Percentiles rank a stretch among this genome's conserved stretches.
Evolutionary conservation across 2,888 invertebrate genomes (phyloP).

Genomic region (Pycnomerus fuliginosus): DNA sequence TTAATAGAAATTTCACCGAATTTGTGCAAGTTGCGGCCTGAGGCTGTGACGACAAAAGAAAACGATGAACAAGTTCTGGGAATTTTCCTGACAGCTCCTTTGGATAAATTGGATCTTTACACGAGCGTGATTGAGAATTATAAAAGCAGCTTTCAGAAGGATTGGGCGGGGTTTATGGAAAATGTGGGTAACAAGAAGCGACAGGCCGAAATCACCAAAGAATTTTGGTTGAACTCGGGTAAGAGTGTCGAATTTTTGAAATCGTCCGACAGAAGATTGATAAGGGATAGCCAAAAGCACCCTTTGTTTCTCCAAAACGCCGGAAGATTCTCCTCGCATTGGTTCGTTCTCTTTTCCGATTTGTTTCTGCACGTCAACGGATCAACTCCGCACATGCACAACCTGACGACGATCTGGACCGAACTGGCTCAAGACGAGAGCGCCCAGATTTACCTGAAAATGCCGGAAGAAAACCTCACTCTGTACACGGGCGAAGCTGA

Average conservation of each 20-base stretch:
- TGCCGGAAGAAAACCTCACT: conserved; percentile 76
- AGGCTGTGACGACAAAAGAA: conserved; percentile 42
- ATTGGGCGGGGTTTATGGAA: conserved; percentile 64
- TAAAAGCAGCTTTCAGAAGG: conserved; percentile 59
- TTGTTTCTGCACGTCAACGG: conserved; percentile 74
- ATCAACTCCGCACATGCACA: conserved; percentile 65
- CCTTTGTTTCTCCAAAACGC: conserved; percentile 69
- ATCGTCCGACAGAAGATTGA: conserved; percentile 68
- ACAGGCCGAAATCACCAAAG: conserved; percentile 68
- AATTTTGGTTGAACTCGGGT: conserved; percentile 73
- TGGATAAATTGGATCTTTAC: conserved; percentile 63
- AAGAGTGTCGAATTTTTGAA: conserved; percentile 62
- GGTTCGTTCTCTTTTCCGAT: conserved; percentile 81
- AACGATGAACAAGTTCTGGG: conserved; percentile 60
- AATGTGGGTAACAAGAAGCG: conserved; percentile 63
- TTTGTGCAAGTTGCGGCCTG: conserved; percentile 39
- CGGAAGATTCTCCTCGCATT: conserved; percentile 73
- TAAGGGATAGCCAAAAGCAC: conserved; percentile 73
- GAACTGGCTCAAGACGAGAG: conserved; percentile 67
- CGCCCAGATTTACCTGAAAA: conserved; percentile 65
- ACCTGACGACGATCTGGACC: conserved; percentile 77
- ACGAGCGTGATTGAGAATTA: conserved; percentile 60
- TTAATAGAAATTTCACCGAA: conserved; percentile 62
- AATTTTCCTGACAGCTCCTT: conserved; percentile 62
- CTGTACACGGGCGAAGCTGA: conserved; percentile 66